Base-by-base conservation (phyloP, 2,888 invertebrate species). In the Entomobrya proxima region DNA sequence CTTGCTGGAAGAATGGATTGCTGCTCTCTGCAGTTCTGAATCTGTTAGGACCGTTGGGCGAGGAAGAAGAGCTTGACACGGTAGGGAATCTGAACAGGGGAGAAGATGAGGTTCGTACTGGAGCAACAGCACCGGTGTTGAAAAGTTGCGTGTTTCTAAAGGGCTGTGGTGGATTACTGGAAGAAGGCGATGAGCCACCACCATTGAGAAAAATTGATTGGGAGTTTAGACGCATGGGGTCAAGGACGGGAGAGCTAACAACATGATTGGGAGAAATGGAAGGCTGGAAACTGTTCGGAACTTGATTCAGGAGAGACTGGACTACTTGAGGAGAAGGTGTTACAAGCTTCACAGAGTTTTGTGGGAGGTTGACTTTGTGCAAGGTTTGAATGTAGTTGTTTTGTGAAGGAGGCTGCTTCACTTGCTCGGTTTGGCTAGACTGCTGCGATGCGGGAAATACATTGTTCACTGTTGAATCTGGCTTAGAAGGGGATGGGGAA, bases 141-240 rank as follows among this genome's bases (percentile, higher is more conserved):
- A 81, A 81, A 0, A 81, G 32, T 27, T 81, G 81, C 1, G 81
- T 81, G 21, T 81, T 81, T 58, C 81, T 30, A 32, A 74, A 81
- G 1, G 72, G 72, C 40, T 79, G 37, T 6, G 18, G 15, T 0
- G 30, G 24, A 21, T 9, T 55, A 21, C 21, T 18, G 44, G 15
- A 40, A 40, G 44, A 40, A 7, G n/a, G n/a, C n/a, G n/a, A n/a
- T n/a, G n/a, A n/a, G 15, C 13, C 18, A 30, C 9, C 13, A 4
- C 30, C 30, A 58, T 32, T 11, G 35, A 35, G 5, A 7, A 2
- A 18, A n/a, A 18, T n/a, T 67, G 67, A 18, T 24, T 50, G 79
- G n/a, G 4, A 24, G 27, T 7, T 50, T 5, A 78, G 27, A 18
- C 52, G 47, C 35, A 55, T 13, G 24, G 80, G 80, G 52, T 80